Evolutionary conservation across 1,140 invertebrate species (phyloP).

Genomic region (Stegodyphus mimosarum): DNA sequence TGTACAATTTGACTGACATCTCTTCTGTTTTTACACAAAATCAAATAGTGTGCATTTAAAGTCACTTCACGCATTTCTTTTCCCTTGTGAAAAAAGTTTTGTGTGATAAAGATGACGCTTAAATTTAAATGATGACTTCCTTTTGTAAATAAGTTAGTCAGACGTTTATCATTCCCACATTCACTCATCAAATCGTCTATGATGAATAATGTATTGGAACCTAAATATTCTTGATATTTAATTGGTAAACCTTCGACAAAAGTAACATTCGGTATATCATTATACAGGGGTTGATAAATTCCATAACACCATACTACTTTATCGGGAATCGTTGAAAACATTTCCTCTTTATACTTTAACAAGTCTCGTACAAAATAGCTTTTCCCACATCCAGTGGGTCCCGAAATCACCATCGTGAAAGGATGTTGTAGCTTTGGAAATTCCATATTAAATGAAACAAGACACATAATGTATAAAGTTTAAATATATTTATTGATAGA

Average conservation of each 20-base stretch:
- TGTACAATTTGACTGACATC: background rate
- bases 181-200: slow-evolving; percentile 22
- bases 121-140: slow-evolving; percentile 36
- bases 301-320: slow-evolving; percentile 18
- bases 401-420: background rate
- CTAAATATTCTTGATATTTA: slow-evolving; percentile 18
- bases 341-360: background rate
- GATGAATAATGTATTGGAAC: background rate
- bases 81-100: slow-evolving; percentile 27
- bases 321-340: slow-evolving; percentile 1
- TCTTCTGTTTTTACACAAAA: slow-evolving; percentile 21
- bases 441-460: background rate
- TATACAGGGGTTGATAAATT: slow-evolving; percentile 3
- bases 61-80: slow-evolving; percentile 23
- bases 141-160: slow-evolving; percentile 8
- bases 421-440: slow-evolving; percentile 9
- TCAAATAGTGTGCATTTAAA: slow-evolving; percentile 22
- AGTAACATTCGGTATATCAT: slow-evolving; percentile 6
- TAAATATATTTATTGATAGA: slow-evolving; percentile 4
- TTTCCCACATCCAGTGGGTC: slow-evolving; percentile 2
- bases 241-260: slow-evolving; percentile 11
- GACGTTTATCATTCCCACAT: background rate
- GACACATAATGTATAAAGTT: background rate
- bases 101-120: background rate
- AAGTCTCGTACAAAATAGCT: background rate